Base-by-base conservation (phyloP, 2,888 invertebrate species). In the Miltochrista miniata region DNA sequence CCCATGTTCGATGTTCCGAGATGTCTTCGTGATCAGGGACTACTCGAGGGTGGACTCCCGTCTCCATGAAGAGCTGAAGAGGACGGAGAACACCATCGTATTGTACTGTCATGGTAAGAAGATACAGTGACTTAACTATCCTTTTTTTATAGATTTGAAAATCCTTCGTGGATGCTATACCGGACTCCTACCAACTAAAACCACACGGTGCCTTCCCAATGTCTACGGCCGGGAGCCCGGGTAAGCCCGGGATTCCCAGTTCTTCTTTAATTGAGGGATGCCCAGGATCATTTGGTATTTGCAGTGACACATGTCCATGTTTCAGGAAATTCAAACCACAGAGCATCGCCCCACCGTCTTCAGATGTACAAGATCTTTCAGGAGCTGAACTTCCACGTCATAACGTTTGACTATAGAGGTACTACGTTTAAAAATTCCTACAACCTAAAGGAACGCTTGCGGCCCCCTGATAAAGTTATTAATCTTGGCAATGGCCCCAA, bases 361-460 rank as follows among this genome's bases (percentile, higher is more conserved):
- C 80, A 77, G 35, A 78, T 87, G 77, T 89, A 89, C 61, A 83
- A 75, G 60, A 79, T 88, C 2, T 87, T 88, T 45, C 89, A 89
- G 50, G 76, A 77, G 7, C 48, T 87, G 10, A 76, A 87, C 42
- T 87, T 80, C 34, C 87, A 89, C 46, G 82, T 89, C 4, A 80
- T 89, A 40, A 74, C 87, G 0, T 88, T 87, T 45, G 88, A 89
- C 37, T 89, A 89, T 46, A 59, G 89, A 75, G 88, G 88, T 83
- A 35, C 15, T 49, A 38, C n/a, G 15, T 12, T 5, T 37, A 31
- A 5, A 37, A 30, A 14, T 24, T 24, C 5, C 5, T 2, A 24
- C 2, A 24, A 24, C 3, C 18, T 4, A 24, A 4, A 4, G 5
- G 18, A 4, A 24, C 5, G 18, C 18, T 24, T 4, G 5, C 18